Evolutionary conservation across 2,888 invertebrate genomes (phyloP).

Genomic region (Eurytoma adleriae): DNA sequence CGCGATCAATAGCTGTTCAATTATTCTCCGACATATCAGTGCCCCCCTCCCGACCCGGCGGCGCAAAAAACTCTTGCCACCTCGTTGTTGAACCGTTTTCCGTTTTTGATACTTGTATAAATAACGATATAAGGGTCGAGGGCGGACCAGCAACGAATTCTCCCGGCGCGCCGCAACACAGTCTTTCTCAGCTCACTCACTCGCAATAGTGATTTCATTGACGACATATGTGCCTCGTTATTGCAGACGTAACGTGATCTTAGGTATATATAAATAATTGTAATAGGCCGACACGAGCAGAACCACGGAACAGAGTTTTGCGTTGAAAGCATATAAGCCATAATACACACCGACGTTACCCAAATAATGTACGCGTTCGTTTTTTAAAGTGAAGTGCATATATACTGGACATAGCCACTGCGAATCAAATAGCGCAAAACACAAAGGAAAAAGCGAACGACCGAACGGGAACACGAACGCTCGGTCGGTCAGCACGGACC

Average conservation of each 20-base stretch:
- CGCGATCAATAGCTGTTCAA: no score
- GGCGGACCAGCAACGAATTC: conserved; percentile 22
- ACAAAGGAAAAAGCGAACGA: conserved; percentile 28
- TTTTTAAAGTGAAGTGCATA: conserved; percentile 46
- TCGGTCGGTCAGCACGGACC: conserved; percentile 54
- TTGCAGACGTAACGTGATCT: conserved; percentile 55
- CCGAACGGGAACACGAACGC: conserved; percentile 27
- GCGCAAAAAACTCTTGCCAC: no score
- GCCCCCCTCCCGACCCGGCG: no score
- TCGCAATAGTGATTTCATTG: conserved; percentile 59
- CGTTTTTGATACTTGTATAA: conserved; percentile 33
- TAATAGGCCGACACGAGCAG: conserved; percentile 51
- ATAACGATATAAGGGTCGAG: conserved; percentile 10
- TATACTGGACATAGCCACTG: conserved; percentile 25
- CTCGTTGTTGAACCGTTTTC: background rate
- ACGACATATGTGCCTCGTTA: conserved; percentile 58
- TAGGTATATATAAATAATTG: conserved; percentile 53
- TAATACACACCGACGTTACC: conserved; percentile 5
- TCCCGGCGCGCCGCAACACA: conserved; percentile 36
- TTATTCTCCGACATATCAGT: no score
- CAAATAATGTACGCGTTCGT: conserved; percentile 48
- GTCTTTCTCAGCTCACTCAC: conserved; percentile 57
- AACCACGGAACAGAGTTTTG: conserved; percentile 39
- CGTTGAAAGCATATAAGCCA: conserved; percentile 8
- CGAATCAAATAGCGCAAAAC: conserved; percentile 48